Conservation (phyloP, 2,113 vertebrate species). For the Bucco capensis region DNA sequence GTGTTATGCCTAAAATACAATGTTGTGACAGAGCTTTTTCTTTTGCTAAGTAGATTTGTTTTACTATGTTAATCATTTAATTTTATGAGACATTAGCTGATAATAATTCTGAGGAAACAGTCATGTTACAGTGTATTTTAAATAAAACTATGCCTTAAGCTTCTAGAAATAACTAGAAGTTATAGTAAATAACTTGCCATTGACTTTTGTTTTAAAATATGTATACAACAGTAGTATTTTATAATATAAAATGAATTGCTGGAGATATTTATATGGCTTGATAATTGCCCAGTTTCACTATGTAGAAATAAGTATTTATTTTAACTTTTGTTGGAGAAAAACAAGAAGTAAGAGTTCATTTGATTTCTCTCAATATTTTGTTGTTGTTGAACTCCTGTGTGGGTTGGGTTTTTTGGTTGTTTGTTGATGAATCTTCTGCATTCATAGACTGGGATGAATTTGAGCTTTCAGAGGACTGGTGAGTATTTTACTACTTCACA, state of each 20-base stretch:
- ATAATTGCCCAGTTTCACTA: background rate
- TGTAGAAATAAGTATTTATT: background rate
- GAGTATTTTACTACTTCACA: background rate
- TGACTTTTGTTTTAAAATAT: background rate
- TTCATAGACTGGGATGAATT: background rate
- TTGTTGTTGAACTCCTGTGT: background rate
- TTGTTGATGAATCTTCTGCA: background rate
- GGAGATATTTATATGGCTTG: background rate
- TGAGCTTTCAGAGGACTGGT: background rate
- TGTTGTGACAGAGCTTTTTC: conserved; percentile 39
- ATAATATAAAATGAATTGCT: background rate
- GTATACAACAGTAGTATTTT: background rate
- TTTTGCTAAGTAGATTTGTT: conserved; percentile 28
- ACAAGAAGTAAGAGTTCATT: background rate
- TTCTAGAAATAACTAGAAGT: background rate
- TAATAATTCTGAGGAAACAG: background rate
- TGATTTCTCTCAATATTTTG: background rate
- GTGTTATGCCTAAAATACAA: conserved; percentile 21
- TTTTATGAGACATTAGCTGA: background rate
- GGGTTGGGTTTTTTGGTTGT: fast-evolving
- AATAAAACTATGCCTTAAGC: background rate
- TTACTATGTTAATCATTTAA: conserved; percentile 1
- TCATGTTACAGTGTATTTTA: background rate
- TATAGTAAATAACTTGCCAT: background rate
- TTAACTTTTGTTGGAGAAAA: background rate